Percentiles rank a stretch among this genome's conserved stretches.
Conservation (phyloP, 2,113 vertebrate genomes). For the Raja brachyura region DNA sequence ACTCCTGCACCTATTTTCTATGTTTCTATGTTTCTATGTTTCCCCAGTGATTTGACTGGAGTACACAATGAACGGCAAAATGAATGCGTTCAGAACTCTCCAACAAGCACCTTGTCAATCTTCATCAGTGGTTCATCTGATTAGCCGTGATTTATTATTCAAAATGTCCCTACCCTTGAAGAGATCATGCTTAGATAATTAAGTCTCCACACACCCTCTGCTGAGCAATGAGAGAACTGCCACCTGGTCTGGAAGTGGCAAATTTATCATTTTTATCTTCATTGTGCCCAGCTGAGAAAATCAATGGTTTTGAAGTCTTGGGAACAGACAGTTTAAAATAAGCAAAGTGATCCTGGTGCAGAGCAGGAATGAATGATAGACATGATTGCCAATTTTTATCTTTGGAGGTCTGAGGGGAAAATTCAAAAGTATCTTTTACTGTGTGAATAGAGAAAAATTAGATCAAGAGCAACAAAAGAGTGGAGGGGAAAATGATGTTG, state of each 20-base stretch:
- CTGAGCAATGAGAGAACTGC: neutral
- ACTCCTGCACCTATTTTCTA: too few species aligned
- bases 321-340: neutral
- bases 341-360: neutral
- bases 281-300: neutral
- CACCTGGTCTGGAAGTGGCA: neutral
- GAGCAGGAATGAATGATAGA: neutral
- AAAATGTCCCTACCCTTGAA: neutral
- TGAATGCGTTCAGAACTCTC: neutral
- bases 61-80: too few species aligned
- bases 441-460: neutral
- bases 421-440: neutral
- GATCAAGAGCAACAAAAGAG: neutral
- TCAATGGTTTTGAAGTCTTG: neutral
- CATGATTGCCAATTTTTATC: too few species aligned
- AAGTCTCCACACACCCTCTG: neutral
- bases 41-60: neutral
- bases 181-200: too few species aligned
- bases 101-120: conserved; percentile 6
- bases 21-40: too few species aligned
- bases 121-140: neutral
- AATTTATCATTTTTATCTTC: neutral
- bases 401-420: neutral
- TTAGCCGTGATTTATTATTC: neutral
- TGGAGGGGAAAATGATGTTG: neutral